phyloP scores from a whole-genome alignment of 2,888 invertebrate species.

The Athalia cordata region DNA sequence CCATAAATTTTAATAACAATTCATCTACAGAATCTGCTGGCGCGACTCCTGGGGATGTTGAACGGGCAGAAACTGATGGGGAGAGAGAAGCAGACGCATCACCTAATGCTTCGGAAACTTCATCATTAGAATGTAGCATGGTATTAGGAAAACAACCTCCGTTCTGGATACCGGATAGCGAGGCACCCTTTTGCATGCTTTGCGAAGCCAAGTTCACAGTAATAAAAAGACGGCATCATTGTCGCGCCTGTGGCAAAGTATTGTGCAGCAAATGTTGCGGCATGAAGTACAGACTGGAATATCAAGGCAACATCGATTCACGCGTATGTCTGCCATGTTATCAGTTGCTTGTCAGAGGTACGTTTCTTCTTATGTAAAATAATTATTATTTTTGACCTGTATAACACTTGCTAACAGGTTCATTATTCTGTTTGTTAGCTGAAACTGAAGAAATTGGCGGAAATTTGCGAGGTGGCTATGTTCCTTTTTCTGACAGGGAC shows the following conservation, averaged over 20 bases:
- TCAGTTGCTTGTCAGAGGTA: constrained; percentile 76
- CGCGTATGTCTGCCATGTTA: constrained; percentile 86
- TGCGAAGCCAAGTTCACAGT: constrained; percentile 88
- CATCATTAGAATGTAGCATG: constrained; percentile 67
- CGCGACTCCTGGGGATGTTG: constrained; percentile 59
- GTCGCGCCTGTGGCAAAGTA: constrained; percentile 89
- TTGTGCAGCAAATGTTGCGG: constrained; percentile 87
- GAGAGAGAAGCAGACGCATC: constrained; percentile 59
- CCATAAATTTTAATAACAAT: constrained; percentile 45
- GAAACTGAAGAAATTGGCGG: constrained; percentile 65
- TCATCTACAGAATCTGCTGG: constrained; percentile 55
- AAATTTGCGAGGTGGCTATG: constrained; percentile 64
- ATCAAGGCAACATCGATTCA: constrained; percentile 84
- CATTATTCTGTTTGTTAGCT: constrained; percentile 53
- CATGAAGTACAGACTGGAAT: constrained; percentile 82
- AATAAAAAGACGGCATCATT: constrained; percentile 90
- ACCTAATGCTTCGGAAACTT: constrained; percentile 67
- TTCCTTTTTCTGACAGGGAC: constrained; percentile 57
- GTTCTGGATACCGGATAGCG: constrained; percentile 90
- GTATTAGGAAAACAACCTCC: constrained; percentile 85
- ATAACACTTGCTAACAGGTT: not conserved
- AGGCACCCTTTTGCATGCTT: constrained; percentile 87
- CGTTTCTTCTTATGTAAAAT: constrained; percentile 31
- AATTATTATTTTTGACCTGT: constrained; percentile 12
- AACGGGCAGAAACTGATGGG: constrained; percentile 58